Percentiles rank a stretch among this genome's conserved stretches.
Conservation (phyloP, 1,140 invertebrate genomes). For the Drosophila kikkawai region DNA sequence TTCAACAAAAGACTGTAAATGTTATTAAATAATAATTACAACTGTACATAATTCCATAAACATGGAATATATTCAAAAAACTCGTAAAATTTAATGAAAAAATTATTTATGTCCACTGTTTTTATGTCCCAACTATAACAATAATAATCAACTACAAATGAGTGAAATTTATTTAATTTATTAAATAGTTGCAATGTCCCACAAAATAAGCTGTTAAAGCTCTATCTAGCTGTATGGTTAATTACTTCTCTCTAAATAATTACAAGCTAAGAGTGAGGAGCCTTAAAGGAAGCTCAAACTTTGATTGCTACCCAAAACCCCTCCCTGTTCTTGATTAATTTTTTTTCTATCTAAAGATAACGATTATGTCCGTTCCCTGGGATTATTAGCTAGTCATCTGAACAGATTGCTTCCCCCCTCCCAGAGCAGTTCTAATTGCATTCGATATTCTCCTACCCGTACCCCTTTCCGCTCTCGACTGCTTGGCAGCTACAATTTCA, state of each 20-base stretch:
- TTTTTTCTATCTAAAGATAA: conserved; percentile 10
- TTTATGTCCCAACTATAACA: neutral
- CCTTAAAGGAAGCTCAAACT: neutral
- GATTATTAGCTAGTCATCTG: conserved; percentile 44
- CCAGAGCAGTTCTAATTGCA: conserved; percentile 23
- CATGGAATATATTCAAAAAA: too few species aligned
- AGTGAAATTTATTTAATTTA: too few species aligned
- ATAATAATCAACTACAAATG: neutral
- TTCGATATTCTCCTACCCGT: conserved; percentile 20
- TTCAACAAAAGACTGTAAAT: too few species aligned
- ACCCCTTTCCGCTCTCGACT: neutral
- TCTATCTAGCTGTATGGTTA: neutral
- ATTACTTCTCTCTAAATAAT: conserved; percentile 5
- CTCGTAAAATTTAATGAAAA: neutral
- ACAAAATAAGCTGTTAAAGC: too few species aligned
- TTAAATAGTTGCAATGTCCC: neutral
- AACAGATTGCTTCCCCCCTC: neutral
- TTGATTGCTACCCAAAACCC: neutral
- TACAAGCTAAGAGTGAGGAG: neutral
- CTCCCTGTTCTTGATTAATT: neutral
- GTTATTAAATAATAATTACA: neutral
- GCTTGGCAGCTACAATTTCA: conserved; percentile 47
- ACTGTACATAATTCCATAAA: too few species aligned
- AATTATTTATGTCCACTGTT: neutral
- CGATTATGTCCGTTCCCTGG: conserved; percentile 19